These are phyloP conservation scores for Anabacerthia variegaticeps DNA, from an alignment of 2,797 vertebrate genomes.

Conservation along the genomic window DNA sequence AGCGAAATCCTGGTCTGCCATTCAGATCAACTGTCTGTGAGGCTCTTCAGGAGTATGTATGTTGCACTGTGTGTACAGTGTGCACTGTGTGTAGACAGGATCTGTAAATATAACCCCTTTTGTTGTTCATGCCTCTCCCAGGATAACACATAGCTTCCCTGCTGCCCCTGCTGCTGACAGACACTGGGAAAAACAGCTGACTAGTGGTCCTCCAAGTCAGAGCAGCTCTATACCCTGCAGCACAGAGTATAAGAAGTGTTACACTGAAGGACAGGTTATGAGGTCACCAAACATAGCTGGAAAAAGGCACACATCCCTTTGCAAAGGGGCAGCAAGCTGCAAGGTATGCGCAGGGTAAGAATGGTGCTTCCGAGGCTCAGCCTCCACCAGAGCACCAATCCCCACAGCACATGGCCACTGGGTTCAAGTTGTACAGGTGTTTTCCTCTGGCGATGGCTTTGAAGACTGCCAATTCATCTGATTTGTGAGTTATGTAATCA, in stretches of 20 bases:
- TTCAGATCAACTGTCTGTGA: not conserved
- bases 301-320: not conserved
- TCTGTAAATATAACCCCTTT: not conserved
- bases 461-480: conserved; percentile 36
- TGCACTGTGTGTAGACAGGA: not conserved
- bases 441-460: not conserved
- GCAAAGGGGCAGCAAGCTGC: not conserved
- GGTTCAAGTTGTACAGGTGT: not conserved
- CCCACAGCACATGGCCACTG: accelerated
- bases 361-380: accelerated
- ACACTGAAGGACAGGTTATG: not conserved
- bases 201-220: not conserved
- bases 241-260: not conserved
- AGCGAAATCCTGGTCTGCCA: not conserved
- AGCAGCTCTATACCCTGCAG: not conserved
- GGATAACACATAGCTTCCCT: not conserved
- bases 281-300: not conserved
- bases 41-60: not conserved
- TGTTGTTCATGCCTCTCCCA: not conserved
- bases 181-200: not conserved
- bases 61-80: not conserved
- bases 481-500: conserved; percentile 54
- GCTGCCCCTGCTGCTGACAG: accelerated
- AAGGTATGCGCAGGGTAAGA: not conserved
- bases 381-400: not conserved